phyloP scores from a whole-genome alignment of 2,113 vertebrate genomes.

The Ursus arctos region DNA sequence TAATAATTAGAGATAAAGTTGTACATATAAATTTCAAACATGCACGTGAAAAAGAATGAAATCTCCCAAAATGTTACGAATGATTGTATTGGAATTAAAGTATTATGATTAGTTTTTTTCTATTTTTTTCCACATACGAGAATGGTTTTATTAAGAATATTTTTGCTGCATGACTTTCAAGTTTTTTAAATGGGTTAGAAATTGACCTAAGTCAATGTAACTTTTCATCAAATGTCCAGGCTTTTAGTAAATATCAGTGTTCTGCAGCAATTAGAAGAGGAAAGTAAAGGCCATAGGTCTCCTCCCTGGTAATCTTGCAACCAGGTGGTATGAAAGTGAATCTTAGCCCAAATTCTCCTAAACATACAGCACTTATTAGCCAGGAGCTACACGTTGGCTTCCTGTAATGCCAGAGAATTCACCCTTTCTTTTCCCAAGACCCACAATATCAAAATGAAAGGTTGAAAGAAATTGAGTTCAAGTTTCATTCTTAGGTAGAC shows the following conservation, averaged over 20 bases:
- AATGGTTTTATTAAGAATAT: too few species aligned
- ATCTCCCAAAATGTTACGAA: not conserved
- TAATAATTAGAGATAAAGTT: not conserved
- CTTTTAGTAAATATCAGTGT: not conserved
- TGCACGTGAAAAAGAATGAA: not conserved
- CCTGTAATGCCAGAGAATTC: not conserved
- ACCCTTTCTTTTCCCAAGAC: not conserved
- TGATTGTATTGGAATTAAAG: not conserved
- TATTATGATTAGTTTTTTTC: not conserved
- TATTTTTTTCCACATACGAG: not conserved
- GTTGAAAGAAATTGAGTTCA: not conserved
- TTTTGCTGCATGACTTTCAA: not conserved
- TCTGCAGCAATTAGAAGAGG: not conserved
- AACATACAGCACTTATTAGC: not conserved
- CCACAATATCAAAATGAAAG: not conserved
- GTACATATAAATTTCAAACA: conserved; percentile 30
- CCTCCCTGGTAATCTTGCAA: not conserved
- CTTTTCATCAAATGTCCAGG: not conserved
- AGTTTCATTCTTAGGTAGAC: conserved; percentile 11
- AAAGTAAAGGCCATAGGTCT: not conserved
- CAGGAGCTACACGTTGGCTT: not conserved
- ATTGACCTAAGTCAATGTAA: not conserved
- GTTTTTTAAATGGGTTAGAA: conserved; percentile 17
- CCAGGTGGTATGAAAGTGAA: not conserved
- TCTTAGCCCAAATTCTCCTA: not conserved